These are phyloP conservation scores for Lepisosteus oculatus DNA, from an alignment of 2,113 vertebrate species.

Conservation along the genomic window DNA sequence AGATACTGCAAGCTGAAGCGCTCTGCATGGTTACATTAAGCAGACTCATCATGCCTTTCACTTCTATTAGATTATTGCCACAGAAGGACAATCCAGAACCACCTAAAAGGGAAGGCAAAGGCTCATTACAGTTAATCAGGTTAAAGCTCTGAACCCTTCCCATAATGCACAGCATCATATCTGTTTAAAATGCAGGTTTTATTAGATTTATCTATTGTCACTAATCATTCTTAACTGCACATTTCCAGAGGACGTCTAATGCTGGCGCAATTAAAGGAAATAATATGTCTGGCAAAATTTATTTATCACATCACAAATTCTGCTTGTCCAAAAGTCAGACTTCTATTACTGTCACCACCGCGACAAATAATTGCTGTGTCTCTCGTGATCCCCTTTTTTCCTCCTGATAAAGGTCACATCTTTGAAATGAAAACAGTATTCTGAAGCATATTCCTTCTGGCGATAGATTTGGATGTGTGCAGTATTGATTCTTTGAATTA, in stretches of 20 bases:
- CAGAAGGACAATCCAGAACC: neutral
- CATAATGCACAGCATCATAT: neutral
- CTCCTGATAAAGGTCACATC: neutral
- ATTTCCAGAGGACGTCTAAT: neutral
- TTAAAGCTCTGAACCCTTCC: neutral
- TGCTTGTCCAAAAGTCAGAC: neutral
- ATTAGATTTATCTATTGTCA: neutral
- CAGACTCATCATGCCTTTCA: neutral
- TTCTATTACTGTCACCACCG: neutral
- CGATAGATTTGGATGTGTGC: too few species aligned
- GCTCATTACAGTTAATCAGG: neutral
- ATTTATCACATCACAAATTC: constrained; percentile 1
- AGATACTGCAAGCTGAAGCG: neutral
- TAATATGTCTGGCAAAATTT: neutral
- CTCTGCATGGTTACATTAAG: constrained; percentile 7
- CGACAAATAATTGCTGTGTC: too few species aligned
- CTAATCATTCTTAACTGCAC: neutral
- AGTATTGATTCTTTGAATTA: too few species aligned
- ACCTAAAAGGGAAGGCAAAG: neutral
- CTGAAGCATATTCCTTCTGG: too few species aligned
- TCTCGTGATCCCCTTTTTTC: neutral
- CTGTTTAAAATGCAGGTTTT: neutral
- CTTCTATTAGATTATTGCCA: constrained; percentile 7
- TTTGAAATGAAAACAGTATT: neutral
- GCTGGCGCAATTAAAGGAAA: neutral